Percentiles rank a stretch among this genome's conserved stretches.
Conservation (phyloP, 2,888 invertebrate species). For the Microctonus hyperodae region DNA sequence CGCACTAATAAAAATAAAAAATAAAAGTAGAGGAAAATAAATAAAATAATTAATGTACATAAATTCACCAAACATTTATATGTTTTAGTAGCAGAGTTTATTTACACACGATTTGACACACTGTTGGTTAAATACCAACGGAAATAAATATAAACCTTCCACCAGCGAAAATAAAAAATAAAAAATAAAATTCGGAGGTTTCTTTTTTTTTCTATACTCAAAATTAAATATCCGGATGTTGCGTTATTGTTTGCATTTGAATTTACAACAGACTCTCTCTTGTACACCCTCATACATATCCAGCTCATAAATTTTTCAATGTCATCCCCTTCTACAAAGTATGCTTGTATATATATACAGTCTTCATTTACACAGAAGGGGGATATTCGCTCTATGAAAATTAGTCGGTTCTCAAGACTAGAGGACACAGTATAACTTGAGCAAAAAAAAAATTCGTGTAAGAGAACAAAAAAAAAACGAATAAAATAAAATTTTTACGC, state of each 20-base stretch:
- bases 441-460: not conserved
- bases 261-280: conserved; percentile 36
- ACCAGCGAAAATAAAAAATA: not conserved
- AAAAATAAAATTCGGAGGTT: not conserved
- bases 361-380: conserved; percentile 30
- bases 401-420: not conserved
- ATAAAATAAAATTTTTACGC: not conserved
- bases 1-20: conserved; percentile 37
- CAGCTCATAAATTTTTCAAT: conserved; percentile 42
- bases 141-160: not conserved
- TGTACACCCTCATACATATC: conserved; percentile 7
- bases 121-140: not conserved
- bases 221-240: conserved; percentile 13
- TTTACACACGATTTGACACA: conserved; percentile 19
- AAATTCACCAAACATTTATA: conserved; percentile 10
- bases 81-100: not conserved
- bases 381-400: not conserved
- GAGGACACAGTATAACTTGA: not conserved
- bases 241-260: conserved; percentile 37
- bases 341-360: conserved; percentile 23
- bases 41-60: conserved; percentile 23
- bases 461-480: not conserved
- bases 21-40: not conserved
- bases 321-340: conserved; percentile 39
- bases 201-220: not conserved